A percentile compares a stretch with the other conserved stretches of the same genome.
Conservation (phyloP, 1,140 invertebrate species). For the Eurosta solidaginis region DNA sequence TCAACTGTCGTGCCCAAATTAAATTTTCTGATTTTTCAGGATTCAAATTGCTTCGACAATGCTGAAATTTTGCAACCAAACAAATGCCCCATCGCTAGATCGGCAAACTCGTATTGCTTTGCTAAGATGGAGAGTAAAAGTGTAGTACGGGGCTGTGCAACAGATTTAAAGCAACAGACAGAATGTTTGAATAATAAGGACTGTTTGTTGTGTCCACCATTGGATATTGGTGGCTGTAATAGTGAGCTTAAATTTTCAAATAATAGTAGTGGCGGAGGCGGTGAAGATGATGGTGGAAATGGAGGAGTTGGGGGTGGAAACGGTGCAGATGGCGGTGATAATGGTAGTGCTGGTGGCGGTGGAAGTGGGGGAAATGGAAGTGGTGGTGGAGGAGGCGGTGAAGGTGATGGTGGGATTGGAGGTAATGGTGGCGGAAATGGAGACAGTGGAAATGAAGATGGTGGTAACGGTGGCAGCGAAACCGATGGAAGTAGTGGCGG, state of each 20-base stretch:
- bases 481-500: not conserved
- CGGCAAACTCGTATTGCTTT: conserved; percentile 45
- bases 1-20: not conserved
- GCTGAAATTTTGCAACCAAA: conserved; percentile 32
- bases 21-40: conserved; percentile 31
- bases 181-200: conserved; percentile 38
- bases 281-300: not conserved
- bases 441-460: not conserved
- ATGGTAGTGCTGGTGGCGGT: not conserved
- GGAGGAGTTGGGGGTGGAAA: not conserved
- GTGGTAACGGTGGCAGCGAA: not conserved
- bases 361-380: not conserved
- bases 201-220: conserved; percentile 47
- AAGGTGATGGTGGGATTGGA: not conserved
- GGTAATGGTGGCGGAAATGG: conserved; percentile 20
- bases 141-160: conserved; percentile 43
- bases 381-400: not conserved
- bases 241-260: not conserved
- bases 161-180: conserved; percentile 40
- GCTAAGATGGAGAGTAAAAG: conserved; percentile 33
- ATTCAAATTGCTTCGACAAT: conserved; percentile 37
- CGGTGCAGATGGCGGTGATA: not conserved
- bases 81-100: conserved; percentile 42
- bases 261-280: not conserved
- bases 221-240: conserved; percentile 42